Conservation (phyloP, 2,888 invertebrate genomes). For the Hartigia nigra region DNA sequence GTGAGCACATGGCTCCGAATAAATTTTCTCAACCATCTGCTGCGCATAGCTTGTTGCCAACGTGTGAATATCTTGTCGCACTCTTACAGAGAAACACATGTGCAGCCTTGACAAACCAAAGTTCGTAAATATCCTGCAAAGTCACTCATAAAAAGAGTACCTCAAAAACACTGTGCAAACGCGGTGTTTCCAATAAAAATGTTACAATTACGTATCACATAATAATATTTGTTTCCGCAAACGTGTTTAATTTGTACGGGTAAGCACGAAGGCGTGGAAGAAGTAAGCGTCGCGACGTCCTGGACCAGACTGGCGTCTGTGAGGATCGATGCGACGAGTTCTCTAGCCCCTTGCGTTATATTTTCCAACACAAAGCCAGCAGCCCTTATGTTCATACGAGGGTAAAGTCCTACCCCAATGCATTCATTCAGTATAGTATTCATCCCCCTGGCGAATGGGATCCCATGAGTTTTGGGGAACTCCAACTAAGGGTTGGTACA, state of each 20-base stretch:
- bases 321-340: constrained; percentile 53
- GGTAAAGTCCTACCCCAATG: constrained; percentile 5
- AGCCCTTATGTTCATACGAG: neutral
- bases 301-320: constrained; percentile 62
- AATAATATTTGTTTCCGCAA: neutral
- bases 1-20: neutral
- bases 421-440: neutral
- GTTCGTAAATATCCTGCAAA: neutral
- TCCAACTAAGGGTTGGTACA: neutral
- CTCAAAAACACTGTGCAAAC: neutral
- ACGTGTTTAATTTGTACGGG: neutral
- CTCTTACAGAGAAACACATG: neutral
- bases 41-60: neutral
- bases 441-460: neutral
- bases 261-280: constrained; percentile 14
- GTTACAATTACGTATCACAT: neutral
- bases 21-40: neutral
- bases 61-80: neutral
- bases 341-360: neutral
- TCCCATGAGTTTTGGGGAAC: neutral
- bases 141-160: neutral
- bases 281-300: constrained; percentile 47
- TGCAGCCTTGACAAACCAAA: neutral
- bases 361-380: neutral
- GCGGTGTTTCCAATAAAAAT: neutral